phyloP scores from a whole-genome alignment of 2,888 invertebrate species.

The Nudaria mundana region DNA sequence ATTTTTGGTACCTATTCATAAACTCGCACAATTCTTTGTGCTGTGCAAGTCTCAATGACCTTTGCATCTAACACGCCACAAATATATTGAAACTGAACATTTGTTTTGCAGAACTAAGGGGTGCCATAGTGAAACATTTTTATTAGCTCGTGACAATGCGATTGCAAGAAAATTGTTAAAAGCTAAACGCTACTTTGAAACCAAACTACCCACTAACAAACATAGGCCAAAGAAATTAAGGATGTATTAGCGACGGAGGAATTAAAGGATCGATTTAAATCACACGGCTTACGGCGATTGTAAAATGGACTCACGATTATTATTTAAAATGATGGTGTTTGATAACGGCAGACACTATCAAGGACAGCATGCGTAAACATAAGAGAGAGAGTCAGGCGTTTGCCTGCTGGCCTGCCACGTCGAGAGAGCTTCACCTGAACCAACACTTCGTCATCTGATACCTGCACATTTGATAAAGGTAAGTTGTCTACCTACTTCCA shows the following conservation, averaged over 20 bases:
- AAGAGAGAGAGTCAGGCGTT: slow-evolving; percentile 73
- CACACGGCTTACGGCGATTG: slow-evolving; percentile 76
- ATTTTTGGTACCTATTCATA: slow-evolving; percentile 24
- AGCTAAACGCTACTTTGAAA: slow-evolving; percentile 56
- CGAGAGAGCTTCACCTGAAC: slow-evolving; percentile 60
- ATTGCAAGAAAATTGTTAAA: slow-evolving; percentile 68
- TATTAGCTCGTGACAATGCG: slow-evolving; percentile 75
- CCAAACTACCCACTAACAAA: slow-evolving; percentile 68
- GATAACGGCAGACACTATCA: slow-evolving; percentile 65
- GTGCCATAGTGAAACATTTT: slow-evolving; percentile 75
- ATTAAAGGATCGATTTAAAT: slow-evolving; percentile 71
- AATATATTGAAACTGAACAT: slow-evolving; percentile 46
- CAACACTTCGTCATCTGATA: slow-evolving; percentile 68
- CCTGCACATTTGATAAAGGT: slow-evolving; percentile 55
- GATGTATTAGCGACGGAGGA: slow-evolving; percentile 70
- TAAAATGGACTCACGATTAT: slow-evolving; percentile 78
- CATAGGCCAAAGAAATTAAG: slow-evolving; percentile 77
- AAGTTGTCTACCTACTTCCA: slow-evolving; percentile 12
- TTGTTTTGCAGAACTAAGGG: slow-evolving; percentile 73
- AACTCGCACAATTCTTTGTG: slow-evolving; percentile 55
- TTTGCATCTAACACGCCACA: slow-evolving; percentile 33
- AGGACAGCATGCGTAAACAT: slow-evolving; percentile 79
- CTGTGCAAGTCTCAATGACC: slow-evolving; percentile 52
- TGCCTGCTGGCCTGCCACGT: slow-evolving; percentile 72
- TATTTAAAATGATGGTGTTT: slow-evolving; percentile 67